Evolutionary conservation across 2,113 vertebrate genomes (phyloP).

Genomic region (Terrapene triunguis): DNA sequence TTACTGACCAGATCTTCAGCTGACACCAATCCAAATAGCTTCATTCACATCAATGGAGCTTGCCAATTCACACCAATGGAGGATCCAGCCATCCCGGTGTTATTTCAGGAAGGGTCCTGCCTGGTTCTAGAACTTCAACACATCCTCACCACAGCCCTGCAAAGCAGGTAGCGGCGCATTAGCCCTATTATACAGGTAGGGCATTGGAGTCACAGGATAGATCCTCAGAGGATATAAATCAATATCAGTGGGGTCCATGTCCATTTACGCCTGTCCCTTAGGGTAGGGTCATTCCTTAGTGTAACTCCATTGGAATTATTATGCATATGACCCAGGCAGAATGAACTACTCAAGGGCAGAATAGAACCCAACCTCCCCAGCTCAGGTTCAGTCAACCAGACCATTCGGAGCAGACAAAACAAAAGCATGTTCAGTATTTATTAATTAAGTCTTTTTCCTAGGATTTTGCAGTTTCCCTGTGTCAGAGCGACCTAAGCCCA

Average conservation of each 20-base stretch:
- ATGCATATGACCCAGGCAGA: fast-evolving
- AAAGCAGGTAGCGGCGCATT: fast-evolving
- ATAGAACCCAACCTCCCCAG: not conserved
- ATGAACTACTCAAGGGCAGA: not conserved
- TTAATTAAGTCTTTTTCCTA: not conserved
- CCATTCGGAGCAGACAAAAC: not conserved
- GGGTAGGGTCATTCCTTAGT: not conserved
- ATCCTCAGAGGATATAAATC: not conserved
- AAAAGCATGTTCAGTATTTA: not conserved
- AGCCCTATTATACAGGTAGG: not conserved
- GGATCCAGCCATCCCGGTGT: not conserved
- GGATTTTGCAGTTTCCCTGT: not conserved
- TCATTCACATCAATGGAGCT: not conserved
- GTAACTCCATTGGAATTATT: not conserved
- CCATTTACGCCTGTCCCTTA: not conserved
- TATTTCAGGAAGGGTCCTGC: not conserved
- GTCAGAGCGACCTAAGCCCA: not conserved
- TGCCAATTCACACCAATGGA: not conserved
- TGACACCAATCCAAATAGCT: not conserved
- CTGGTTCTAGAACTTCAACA: not conserved
- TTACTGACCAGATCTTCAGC: not conserved
- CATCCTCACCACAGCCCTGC: not conserved
- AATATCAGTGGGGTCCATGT: not conserved
- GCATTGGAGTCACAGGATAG: not conserved
- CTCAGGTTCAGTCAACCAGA: not conserved